Conservation (phyloP, 2,113 vertebrate species). For the Bungarus multicinctus region DNA sequence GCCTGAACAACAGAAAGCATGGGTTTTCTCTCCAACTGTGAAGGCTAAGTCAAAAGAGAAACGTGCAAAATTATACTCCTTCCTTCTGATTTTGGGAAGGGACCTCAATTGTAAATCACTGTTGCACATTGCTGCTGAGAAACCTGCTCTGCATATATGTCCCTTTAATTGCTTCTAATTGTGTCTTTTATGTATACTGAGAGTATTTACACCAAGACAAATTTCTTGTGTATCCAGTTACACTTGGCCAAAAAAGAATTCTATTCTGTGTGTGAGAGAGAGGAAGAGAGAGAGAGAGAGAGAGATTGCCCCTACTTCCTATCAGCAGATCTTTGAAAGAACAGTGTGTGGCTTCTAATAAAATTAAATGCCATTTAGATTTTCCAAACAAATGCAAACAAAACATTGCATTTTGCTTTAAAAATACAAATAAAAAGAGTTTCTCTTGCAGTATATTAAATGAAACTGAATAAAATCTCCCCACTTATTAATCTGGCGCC, state of each 20-base stretch:
- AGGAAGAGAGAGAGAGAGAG: too few relatives aligned
- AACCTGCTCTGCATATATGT: background rate
- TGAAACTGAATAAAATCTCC: background rate
- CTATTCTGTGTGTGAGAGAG: too few relatives aligned
- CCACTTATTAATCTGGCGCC: background rate
- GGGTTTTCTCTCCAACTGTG: conserved; percentile 45
- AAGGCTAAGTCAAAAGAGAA: background rate
- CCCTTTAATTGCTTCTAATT: background rate
- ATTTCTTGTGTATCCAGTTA: too few relatives aligned
- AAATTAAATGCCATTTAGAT: background rate
- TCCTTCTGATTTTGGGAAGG: background rate
- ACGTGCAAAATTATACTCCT: background rate
- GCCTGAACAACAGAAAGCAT: conserved; percentile 64
- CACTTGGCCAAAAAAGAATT: too few relatives aligned
- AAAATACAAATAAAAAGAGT: background rate
- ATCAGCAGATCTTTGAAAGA: background rate
- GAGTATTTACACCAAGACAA: too few relatives aligned
- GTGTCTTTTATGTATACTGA: too few relatives aligned
- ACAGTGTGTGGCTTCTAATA: background rate
- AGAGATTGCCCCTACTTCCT: background rate
- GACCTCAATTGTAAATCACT: background rate
- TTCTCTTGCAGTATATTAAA: background rate
- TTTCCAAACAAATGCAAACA: background rate
- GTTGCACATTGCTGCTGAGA: background rate
- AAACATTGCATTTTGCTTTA: background rate